Evolutionary conservation across 2,113 vertebrate genomes (phyloP).

Genomic region (Neolamprologus cancellatus): DNA sequence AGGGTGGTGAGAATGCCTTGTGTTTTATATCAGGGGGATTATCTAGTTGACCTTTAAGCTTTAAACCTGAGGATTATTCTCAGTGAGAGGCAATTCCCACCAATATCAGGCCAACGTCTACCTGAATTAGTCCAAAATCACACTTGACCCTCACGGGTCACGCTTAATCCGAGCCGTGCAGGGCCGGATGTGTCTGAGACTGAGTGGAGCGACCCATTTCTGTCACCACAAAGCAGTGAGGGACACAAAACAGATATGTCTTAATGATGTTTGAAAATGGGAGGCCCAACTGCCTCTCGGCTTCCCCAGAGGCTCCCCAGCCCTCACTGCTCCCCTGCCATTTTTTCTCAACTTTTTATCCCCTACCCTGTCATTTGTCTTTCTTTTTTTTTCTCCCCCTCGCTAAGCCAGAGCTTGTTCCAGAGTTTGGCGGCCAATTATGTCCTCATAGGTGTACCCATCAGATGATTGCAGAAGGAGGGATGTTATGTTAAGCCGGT

Average conservation of each 20-base stretch:
- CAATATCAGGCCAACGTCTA: slow-evolving; percentile 49
- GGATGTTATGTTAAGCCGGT: slow-evolving; percentile 66
- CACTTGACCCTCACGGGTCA: slow-evolving; percentile 68
- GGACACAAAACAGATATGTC: slow-evolving; percentile 63
- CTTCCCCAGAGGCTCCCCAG: background rate
- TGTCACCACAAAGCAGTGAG: slow-evolving; percentile 39
- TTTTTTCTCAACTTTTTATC: background rate
- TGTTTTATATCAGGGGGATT: slow-evolving; percentile 64
- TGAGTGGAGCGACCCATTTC: slow-evolving; percentile 50
- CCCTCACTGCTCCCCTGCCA: background rate
- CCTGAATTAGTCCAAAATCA: slow-evolving; percentile 63
- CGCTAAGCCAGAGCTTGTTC: slow-evolving; percentile 27
- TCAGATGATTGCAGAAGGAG: slow-evolving; percentile 62
- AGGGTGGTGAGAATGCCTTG: slow-evolving; percentile 5
- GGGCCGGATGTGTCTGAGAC: slow-evolving; percentile 63
- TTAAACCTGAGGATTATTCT: slow-evolving; percentile 22
- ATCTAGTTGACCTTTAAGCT: slow-evolving; percentile 60
- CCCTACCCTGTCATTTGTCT: background rate
- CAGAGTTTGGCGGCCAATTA: slow-evolving; percentile 60
- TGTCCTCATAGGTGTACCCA: slow-evolving; percentile 56
- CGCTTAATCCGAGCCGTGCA: slow-evolving; percentile 53
- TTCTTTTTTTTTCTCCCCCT: background rate
- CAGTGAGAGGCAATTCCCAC: slow-evolving; percentile 48
- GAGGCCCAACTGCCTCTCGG: slow-evolving; percentile 8
- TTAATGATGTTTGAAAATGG: slow-evolving; percentile 62